phyloP scores from a whole-genome alignment of 2,888 invertebrate genomes.

The Tinea pellionella region DNA sequence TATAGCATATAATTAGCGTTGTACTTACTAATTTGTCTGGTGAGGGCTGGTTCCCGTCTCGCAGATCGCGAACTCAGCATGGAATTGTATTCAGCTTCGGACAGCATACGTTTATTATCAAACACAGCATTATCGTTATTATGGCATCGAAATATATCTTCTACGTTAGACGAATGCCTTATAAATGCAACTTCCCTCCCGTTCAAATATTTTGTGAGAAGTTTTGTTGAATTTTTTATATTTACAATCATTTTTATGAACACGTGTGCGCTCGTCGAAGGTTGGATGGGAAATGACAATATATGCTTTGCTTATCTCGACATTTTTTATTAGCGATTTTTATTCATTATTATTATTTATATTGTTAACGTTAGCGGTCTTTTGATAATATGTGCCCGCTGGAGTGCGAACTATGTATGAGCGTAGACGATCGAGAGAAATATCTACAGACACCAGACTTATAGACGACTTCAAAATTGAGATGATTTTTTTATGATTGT shows the following conservation, averaged over 20 bases:
- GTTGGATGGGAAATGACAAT: neutral
- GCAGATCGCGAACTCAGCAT: conserved; percentile 42
- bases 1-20: no score
- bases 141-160: conserved; percentile 44
- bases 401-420: no score
- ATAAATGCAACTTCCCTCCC: neutral
- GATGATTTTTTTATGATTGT: no score
- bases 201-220: neutral
- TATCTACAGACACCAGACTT: no score
- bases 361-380: no score
- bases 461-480: no score
- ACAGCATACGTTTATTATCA: conserved; percentile 30
- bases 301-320: no score
- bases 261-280: neutral
- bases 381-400: no score
- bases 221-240: neutral
- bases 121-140: conserved; percentile 27
- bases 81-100: conserved; percentile 40
- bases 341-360: no score
- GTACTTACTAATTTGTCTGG: conserved; percentile 52
- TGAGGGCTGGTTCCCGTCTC: conserved; percentile 45
- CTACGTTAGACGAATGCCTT: neutral
- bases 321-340: no score
- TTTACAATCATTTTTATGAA: neutral
- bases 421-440: no score